A percentile compares a stretch with the other conserved stretches of the same genome.
Evolutionary conservation across 2,113 vertebrate species (phyloP).

Genomic region (Corythornis cristatus): DNA sequence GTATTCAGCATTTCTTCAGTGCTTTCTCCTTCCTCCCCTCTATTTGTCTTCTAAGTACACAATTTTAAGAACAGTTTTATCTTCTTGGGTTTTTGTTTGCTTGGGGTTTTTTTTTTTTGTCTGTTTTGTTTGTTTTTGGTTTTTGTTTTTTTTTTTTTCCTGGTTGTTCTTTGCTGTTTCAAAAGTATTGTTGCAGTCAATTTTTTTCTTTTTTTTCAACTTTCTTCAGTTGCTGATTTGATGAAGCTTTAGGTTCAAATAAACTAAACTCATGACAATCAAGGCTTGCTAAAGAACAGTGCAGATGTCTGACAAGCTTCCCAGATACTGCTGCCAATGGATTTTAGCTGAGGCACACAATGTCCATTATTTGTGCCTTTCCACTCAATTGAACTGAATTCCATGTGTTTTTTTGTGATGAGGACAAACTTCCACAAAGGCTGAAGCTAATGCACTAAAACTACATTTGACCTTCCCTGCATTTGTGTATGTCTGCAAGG

Average conservation of each 20-base stretch:
- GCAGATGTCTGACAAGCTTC: background rate
- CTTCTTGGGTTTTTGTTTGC: background rate
- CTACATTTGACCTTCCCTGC: background rate
- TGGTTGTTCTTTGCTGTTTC: background rate
- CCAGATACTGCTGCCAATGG: background rate
- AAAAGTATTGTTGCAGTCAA: background rate
- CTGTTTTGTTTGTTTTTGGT: background rate
- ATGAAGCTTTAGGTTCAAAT: background rate
- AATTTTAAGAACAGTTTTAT: background rate
- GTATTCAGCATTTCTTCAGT: slow-evolving; percentile 10
- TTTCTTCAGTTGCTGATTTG: background rate
- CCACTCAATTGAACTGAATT: background rate
- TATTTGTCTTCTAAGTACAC: background rate
- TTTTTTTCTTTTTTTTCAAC: background rate
- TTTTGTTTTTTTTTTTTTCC: accelerated
- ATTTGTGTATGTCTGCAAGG: background rate
- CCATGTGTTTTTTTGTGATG: background rate
- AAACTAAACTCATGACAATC: background rate
- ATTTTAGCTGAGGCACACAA: background rate
- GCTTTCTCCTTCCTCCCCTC: background rate
- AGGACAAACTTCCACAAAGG: background rate
- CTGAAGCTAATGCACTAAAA: background rate
- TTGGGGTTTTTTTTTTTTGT: background rate
- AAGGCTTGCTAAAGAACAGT: background rate
- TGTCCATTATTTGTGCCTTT: background rate